Evolutionary conservation across 2,113 vertebrate species (phyloP), one percentile per base, ranked within the genome.

Genomic region (Psittacus erithacus): DNA sequence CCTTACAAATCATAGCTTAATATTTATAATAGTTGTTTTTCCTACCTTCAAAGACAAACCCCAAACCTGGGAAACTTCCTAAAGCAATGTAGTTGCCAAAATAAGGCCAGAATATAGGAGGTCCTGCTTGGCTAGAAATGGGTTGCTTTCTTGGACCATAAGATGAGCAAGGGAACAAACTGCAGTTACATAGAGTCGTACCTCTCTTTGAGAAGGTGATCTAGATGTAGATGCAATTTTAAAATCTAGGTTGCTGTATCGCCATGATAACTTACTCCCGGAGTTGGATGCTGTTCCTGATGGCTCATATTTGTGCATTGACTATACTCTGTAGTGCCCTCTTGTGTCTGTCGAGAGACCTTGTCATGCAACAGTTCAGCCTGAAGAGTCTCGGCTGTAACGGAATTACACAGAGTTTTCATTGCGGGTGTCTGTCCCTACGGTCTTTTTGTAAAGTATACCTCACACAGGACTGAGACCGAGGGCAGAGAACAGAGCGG

Each of bases 41-140:
- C 11, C 6, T 6, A 50, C 13, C 0, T 0, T 28, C 13, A 2
- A 44, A 41, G 77, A 70, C 23, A 24, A 25, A 7, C 5, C 1
- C 4, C 23, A 14, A 33, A 4, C 8, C 22, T 41, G 6, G 20
- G 9, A 69, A 91, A 33, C 3, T 39, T 71, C 11, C 20, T 60
- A 24, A 83, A 65, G 28, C 77, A 75, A 27, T 35, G 3, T 10
- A 64, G 7, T 17, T 73, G 17, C 11, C 67, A 69, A 47, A 24
- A 7, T 13, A 46, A 78, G 19, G 22, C 9, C 44, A 24, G 10
- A 73, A 52, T 24, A 6, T 27, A 17, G 28, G n/a, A 55, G 9
- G 4, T 38, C 4, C 8, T 82, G 10, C 33, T 74, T 88, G 50
- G 11, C 35, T 88, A 57, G 39, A 70, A 75, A 47, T 7, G 2